Evolutionary conservation across 1,140 invertebrate species (phyloP).

Genomic region (Drosophila azteca): DNA sequence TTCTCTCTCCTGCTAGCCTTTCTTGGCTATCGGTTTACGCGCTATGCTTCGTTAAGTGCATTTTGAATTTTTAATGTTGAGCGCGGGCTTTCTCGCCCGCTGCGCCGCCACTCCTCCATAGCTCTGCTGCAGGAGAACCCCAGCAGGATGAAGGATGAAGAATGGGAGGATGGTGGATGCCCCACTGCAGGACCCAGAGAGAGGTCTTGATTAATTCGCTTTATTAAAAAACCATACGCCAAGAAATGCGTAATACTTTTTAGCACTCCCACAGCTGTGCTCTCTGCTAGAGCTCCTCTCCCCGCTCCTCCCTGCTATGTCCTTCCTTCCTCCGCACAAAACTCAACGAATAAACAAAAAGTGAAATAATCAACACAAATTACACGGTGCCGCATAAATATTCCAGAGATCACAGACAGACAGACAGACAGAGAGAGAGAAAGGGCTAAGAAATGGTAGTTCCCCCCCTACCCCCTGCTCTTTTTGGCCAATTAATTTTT

Average conservation of each 20-base stretch:
- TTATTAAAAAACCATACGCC: constrained; percentile 78
- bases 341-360: constrained; percentile 42
- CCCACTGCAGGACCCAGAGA: constrained; percentile 4
- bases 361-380: constrained; percentile 77
- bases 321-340: background rate
- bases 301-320: background rate
- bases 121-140: no score
- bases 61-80: constrained; percentile 80
- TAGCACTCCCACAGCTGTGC: constrained; percentile 57
- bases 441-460: constrained; percentile 9
- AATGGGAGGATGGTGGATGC: background rate
- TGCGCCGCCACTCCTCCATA: constrained; percentile 23
- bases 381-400: constrained; percentile 60
- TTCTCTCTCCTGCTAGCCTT: constrained; percentile 23
- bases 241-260: constrained; percentile 63
- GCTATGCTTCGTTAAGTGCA: constrained; percentile 80
- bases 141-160: constrained; percentile 8
- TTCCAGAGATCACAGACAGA: constrained; percentile 33
- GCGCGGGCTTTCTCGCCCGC: constrained; percentile 26
- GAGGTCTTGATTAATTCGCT: constrained; percentile 71
- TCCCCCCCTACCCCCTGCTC: background rate
- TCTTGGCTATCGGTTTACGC: constrained; percentile 76
- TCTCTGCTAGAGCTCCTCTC: background rate
- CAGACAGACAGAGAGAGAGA: constrained; percentile 7
- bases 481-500: constrained; percentile 69